A percentile compares a stretch with the other conserved stretches of the same genome.
phyloP scores from a whole-genome alignment of 2,888 invertebrate genomes.

The Eupithecia insigniata region DNA sequence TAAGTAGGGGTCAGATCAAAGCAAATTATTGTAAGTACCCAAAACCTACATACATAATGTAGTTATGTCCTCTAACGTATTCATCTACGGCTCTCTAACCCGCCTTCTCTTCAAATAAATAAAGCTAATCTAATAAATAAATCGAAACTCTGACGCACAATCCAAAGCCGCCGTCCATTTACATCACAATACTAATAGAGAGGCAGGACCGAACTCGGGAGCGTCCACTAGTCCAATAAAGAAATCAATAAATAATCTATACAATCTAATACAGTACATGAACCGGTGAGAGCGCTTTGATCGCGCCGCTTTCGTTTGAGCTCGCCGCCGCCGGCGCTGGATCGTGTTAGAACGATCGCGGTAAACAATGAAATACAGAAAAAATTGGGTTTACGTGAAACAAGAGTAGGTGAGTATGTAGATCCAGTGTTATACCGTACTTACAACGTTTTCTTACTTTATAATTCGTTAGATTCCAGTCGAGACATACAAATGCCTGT shows the following conservation, averaged over 20 bases:
- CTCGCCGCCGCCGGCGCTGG: constrained; percentile 61
- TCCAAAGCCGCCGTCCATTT: constrained; percentile 14
- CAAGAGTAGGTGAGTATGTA: background rate
- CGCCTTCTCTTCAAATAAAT: constrained; percentile 1
- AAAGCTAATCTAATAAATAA: constrained; percentile 14
- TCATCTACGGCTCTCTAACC: background rate
- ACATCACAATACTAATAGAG: constrained; percentile 31
- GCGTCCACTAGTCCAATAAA: constrained; percentile 39
- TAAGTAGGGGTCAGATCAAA: background rate
- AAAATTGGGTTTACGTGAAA: constrained; percentile 24
- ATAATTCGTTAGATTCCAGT: background rate
- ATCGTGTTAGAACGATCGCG: constrained; percentile 67
- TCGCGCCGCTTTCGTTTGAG: constrained; percentile 61
- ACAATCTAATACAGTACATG: constrained; percentile 44
- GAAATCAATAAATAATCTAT: constrained; percentile 48
- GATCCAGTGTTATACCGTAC: background rate
- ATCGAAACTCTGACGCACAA: constrained; percentile 5
- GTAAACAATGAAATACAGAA: constrained; percentile 62
- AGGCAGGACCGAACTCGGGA: constrained; percentile 24
- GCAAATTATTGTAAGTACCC: background rate
- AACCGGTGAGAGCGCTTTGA: constrained; percentile 44
- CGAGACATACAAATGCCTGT: background rate
- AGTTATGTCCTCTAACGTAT: background rate
- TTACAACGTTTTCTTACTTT: background rate
- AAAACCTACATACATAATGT: background rate